These are phyloP conservation scores for Eutolmus rufibarbis DNA, from an alignment of 2,888 invertebrate species.

Conservation along the genomic window DNA sequence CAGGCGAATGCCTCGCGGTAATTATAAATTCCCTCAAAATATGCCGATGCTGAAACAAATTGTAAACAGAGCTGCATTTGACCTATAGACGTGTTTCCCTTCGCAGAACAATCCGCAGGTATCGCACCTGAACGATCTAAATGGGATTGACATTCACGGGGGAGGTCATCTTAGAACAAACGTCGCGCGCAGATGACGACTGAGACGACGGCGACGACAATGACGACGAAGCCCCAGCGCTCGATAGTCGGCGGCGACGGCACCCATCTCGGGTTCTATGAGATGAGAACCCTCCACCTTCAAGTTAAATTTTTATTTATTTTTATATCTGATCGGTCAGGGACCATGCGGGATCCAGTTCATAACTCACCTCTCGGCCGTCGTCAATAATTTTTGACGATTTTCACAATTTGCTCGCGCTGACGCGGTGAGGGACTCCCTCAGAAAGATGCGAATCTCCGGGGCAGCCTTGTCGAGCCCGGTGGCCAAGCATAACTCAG, in stretches of 20 bases:
- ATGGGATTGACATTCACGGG: not conserved
- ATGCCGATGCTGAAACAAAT: not conserved
- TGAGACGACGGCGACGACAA: not conserved
- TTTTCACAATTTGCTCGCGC: conserved; percentile 5
- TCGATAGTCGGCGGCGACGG: not conserved
- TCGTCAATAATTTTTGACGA: not conserved
- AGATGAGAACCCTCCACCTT: not conserved
- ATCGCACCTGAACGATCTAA: not conserved
- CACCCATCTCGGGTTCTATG: conserved; percentile 9
- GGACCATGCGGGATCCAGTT: not conserved
- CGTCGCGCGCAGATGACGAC: not conserved
- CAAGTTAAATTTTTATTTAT: not conserved
- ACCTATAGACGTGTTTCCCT: not conserved
- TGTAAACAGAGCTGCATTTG: not conserved
- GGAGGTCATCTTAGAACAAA: conserved; percentile 15
- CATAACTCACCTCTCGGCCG: not conserved
- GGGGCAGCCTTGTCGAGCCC: not conserved
- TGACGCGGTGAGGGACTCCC: not conserved
- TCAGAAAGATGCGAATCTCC: not conserved
- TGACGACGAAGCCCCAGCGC: not conserved
- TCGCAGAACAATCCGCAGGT: not conserved
- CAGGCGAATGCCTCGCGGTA: not conserved
- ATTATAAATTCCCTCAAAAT: not conserved
- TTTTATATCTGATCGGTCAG: not conserved
- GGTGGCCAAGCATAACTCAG: not conserved